Conservation (phyloP, 2,888 invertebrate genomes). For the Rotaria socialis region DNA sequence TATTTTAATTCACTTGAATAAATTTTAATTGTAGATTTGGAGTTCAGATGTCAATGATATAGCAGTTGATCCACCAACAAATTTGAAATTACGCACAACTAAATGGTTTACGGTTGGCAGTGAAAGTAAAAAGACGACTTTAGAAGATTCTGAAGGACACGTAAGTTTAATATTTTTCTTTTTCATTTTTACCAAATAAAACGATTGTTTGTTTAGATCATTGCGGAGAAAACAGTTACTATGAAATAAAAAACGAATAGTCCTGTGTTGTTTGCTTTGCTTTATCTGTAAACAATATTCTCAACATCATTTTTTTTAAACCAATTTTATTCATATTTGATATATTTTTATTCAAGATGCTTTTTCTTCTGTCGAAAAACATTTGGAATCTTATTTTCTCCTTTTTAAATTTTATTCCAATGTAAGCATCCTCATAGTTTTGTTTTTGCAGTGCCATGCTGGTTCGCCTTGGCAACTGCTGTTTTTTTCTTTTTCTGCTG, state of each 20-base stretch:
- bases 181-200: background rate
- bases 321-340: too few species aligned
- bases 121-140: constrained; percentile 4
- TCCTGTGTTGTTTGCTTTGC: background rate
- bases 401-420: background rate
- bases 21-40: background rate
- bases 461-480: too few species aligned
- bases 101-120: background rate
- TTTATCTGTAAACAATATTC: background rate
- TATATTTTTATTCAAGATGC: too few species aligned
- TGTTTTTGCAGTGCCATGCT: too few species aligned
- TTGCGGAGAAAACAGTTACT: background rate
- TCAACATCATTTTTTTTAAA: background rate
- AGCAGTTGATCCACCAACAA: background rate
- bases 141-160: background rate
- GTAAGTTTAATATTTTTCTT: background rate
- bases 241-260: background rate
- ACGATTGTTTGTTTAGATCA: background rate
- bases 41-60: constrained; percentile 12
- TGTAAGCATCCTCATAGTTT: too few species aligned
- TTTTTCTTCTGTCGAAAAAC: background rate
- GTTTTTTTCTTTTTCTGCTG: too few species aligned
- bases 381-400: constrained; percentile 2
- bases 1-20: background rate
- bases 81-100: constrained; percentile 19